phyloP scores from a whole-genome alignment of 1,140 invertebrate species.

The Lasioglossum baleicum region DNA sequence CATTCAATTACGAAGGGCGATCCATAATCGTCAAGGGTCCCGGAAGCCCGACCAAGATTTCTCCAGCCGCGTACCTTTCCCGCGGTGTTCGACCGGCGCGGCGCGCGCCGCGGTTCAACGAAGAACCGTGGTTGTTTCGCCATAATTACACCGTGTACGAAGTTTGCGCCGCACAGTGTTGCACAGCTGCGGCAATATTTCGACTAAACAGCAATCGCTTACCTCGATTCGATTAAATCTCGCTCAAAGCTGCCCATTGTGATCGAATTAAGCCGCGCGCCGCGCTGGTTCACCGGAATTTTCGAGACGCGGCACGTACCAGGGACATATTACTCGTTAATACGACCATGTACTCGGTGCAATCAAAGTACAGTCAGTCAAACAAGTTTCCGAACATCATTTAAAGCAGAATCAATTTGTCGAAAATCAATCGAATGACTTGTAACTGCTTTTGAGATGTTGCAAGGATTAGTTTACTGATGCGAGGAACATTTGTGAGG shows the following conservation, averaged over 20 bases:
- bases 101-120: neutral
- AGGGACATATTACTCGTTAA: no score
- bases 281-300: constrained; percentile 12
- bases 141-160: constrained; percentile 8
- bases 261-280: constrained; percentile 36
- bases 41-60: constrained; percentile 58
- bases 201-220: constrained; percentile 32
- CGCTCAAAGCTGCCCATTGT: constrained; percentile 26
- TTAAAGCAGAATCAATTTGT: no score
- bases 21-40: constrained; percentile 64
- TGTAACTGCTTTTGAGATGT: no score
- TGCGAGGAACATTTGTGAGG: no score
- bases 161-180: no score
- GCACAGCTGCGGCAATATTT: constrained; percentile 11
- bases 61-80: constrained; percentile 20
- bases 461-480: no score
- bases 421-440: no score
- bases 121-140: neutral
- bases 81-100: neutral
- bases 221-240: constrained; percentile 26
- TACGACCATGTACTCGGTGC: no score
- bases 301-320: neutral
- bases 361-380: no score
- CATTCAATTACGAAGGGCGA: constrained; percentile 70
- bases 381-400: no score